Conservation (phyloP, 2,113 vertebrate species). For the Siniperca chuatsi region DNA sequence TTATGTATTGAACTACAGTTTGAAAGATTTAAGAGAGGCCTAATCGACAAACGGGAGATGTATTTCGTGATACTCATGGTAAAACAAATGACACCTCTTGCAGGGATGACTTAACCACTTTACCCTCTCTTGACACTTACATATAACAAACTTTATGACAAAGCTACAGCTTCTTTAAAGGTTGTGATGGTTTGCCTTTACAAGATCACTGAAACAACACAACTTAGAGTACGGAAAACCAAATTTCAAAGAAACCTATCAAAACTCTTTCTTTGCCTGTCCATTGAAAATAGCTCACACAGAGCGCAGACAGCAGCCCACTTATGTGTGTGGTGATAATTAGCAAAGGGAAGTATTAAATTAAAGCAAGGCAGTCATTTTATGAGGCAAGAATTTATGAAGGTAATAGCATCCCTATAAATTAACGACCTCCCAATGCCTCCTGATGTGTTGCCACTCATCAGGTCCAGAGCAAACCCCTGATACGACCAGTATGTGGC, state of each 20-base stretch:
- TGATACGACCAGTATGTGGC: conserved; percentile 66
- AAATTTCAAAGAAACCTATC: neutral
- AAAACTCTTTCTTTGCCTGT: neutral
- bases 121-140: neutral
- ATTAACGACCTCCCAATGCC: conserved; percentile 72
- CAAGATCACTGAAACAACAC: neutral
- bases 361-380: conserved; percentile 78
- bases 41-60: neutral
- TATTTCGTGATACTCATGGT: too few species aligned
- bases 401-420: conserved; percentile 79
- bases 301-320: conserved; percentile 50
- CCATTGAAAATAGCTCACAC: conserved; percentile 23
- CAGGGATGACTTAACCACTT: neutral
- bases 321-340: conserved; percentile 68
- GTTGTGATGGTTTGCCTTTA: neutral
- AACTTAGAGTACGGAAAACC: neutral
- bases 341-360: conserved; percentile 82
- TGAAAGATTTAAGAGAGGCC: conserved; percentile 14
- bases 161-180: neutral
- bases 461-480: conserved; percentile 49
- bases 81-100: neutral
- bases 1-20: neutral
- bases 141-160: neutral
- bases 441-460: conserved; percentile 75
- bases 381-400: conserved; percentile 78